Evolutionary conservation across 2,888 invertebrate genomes (phyloP).

Genomic region (Blastobasis adustella): DNA sequence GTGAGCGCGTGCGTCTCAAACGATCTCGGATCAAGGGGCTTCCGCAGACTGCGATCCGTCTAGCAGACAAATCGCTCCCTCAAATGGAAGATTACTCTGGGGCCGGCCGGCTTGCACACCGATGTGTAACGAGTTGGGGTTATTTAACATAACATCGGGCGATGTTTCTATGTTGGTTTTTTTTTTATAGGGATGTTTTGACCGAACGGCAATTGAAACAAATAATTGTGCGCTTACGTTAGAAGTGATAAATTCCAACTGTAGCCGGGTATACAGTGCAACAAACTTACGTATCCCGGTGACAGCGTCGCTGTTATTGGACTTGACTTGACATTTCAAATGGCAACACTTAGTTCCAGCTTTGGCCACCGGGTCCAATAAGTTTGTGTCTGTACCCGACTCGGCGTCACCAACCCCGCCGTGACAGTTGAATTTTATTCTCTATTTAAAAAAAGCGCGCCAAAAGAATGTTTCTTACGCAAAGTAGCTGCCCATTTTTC

Average conservation of each 20-base stretch:
- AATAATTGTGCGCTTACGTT: background rate
- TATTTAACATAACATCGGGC: too few species aligned
- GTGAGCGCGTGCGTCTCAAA: slow-evolving; percentile 19
- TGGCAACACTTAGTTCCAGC: too few species aligned
- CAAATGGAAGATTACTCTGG: slow-evolving; percentile 62
- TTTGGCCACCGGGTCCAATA: too few species aligned
- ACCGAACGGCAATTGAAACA: too few species aligned
- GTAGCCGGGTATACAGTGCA: background rate
- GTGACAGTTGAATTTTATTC: background rate
- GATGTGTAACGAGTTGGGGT: slow-evolving; percentile 10
- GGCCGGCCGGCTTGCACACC: slow-evolving; percentile 30
- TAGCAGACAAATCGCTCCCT: slow-evolving; percentile 63
- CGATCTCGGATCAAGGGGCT: slow-evolving; percentile 21
- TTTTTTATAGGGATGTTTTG: too few species aligned
- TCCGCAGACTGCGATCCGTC: slow-evolving; percentile 42
- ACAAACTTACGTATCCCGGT: background rate
- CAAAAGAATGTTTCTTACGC: too few species aligned
- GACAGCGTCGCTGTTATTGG: background rate
- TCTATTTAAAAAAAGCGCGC: too few species aligned
- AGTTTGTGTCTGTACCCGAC: too few species aligned
- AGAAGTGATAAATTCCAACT: background rate
- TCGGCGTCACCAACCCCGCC: background rate
- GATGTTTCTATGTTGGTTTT: too few species aligned
- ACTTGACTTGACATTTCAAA: too few species aligned
- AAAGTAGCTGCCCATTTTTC: too few species aligned